Evolutionary conservation across 2,797 vertebrate species (phyloP), one percentile per base, ranked within the genome.

Genomic region (Sparus aurata): DNA sequence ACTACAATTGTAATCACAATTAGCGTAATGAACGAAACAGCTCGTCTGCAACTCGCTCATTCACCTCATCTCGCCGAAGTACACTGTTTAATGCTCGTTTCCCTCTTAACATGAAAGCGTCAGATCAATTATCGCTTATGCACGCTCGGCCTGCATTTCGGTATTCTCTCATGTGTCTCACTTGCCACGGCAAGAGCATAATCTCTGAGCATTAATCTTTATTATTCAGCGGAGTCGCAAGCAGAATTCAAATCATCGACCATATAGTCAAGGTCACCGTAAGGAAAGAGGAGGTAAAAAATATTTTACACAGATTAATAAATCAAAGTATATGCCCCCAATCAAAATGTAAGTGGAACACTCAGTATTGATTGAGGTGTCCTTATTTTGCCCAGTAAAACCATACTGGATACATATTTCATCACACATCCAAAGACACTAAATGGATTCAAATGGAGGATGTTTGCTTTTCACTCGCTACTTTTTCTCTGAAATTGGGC

Each of bases 181-280:
- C 84, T 88, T 62, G 71, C 79, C 58, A 80, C 76, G 73, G 76
- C 82, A 86, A 67, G 80, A 86, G 79, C 69, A 82, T 89, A 71
- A 89, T 92, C 82, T 87, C 50, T 55, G 57, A 85, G 75, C 83
- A 93, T 93, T 90, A 74, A 91, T 92, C 88, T 92, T 90, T 90
- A 91, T 90, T 91, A 89, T 85, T 89, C 84, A 77, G 68, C 62
- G 63, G 83, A 81, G 80, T 69, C 66, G 69, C 78, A 49, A 49
- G 47, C 70, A 74, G 81, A 90, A 91, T 89, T 84, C 57, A 88
- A 90, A 90, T 90, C 69, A 68, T 45, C 54, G 53, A 80, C 80
- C 73, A 80, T 83, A 86, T 61, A 82, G 25, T 80, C 88, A 92
- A 91, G 90, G 91, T 93, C 86, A 90, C 2, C 0, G 52, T 49